Base-by-base conservation (phyloP, 2,113 vertebrate species). In the Cathartes aura region DNA sequence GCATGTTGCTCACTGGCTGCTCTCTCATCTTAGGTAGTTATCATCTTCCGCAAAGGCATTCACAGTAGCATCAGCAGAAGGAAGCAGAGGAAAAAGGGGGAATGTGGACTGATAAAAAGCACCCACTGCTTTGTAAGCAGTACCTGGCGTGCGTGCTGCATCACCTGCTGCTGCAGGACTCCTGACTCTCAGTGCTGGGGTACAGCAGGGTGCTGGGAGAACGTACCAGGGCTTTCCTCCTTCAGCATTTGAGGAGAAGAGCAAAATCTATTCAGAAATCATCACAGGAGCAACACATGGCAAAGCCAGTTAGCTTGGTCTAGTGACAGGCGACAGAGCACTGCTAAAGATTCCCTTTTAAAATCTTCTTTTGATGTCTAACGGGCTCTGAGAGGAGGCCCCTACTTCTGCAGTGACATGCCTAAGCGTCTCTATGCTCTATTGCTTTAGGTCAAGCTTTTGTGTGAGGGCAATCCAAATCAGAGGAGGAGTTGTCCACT, bases 161-260 rank as follows among this genome's bases (percentile, higher is more conserved):
- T 59, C 27, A n/a, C 9, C 36, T 68, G 30, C 36, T 86, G 17
- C 63, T 92, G 30, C 1, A 1, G 45, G 32, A 71, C 17, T 70
- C 58, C 38, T 5, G 6, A 20, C 10, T 30, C 14, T 60, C 34
- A 64, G 21, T 73, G 45, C 6, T 82, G 36, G 40, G 21, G 8
- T 62, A 18, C 32, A 75, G 30, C 2, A 3, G 32, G 5, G 17
- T 52, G 55, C 38, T 79, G 40, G 7, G 50, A 58, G 15, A 84
- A 62, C 0, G 0, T 38, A 71, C 11, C 7, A 72, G 40, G 34
- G 21, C 7, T 86, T 93, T 72, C 8, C 3, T 79, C 15, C 26
- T 55, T 58, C 64, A 50, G 18, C 5, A 56, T 63, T 50, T 59
- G 38, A 67, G 34, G 27, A 66, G 60, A 89, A 89, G 56, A 68